These are phyloP conservation scores for Hermetia illucens DNA, from an alignment of 1,140 invertebrate species.

Conservation along the genomic window DNA sequence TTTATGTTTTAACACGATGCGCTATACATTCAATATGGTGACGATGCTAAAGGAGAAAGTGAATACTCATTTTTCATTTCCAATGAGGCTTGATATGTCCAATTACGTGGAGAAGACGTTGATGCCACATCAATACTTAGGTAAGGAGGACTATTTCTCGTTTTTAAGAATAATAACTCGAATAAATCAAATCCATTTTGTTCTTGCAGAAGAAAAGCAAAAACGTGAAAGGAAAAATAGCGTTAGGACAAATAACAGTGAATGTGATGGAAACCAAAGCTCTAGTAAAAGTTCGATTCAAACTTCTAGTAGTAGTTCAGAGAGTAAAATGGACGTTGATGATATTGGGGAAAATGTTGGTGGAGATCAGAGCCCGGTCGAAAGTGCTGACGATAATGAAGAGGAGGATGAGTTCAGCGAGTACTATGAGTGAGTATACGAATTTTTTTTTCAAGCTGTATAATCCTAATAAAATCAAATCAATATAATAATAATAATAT, in stretches of 20 bases:
- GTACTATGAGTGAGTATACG: conserved; percentile 32
- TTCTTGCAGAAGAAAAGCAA: conserved; percentile 36
- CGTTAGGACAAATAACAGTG: conserved; percentile 29
- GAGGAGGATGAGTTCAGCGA: conserved; percentile 32
- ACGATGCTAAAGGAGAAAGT: conserved; percentile 96
- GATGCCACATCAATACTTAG: conserved; percentile 74
- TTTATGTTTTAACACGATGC: conserved; percentile 92
- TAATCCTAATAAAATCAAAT: too few relatives aligned
- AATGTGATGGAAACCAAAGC: conserved; percentile 12
- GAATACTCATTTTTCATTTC: conserved; percentile 96
- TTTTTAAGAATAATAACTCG: conserved; percentile 7
- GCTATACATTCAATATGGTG: conserved; percentile 96
- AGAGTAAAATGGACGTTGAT: too few relatives aligned
- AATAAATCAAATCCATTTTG: too few relatives aligned
- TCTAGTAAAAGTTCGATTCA: too few relatives aligned
- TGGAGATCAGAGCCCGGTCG: too few relatives aligned
- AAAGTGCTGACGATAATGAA: conserved; percentile 22
- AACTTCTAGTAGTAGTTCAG: too few relatives aligned
- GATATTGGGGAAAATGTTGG: too few relatives aligned
- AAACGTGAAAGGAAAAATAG: conserved; percentile 33
- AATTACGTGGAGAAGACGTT: conserved; percentile 88
- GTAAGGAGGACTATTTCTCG: conserved; percentile 13
- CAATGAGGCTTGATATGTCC: conserved; percentile 81
- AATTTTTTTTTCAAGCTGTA: too few relatives aligned
- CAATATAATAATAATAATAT: too few relatives aligned